Percentiles rank a stretch among this genome's conserved stretches.
Evolutionary conservation across 2,888 invertebrate species (phyloP).

Genomic region (Brachypalpus laphriformis): DNA sequence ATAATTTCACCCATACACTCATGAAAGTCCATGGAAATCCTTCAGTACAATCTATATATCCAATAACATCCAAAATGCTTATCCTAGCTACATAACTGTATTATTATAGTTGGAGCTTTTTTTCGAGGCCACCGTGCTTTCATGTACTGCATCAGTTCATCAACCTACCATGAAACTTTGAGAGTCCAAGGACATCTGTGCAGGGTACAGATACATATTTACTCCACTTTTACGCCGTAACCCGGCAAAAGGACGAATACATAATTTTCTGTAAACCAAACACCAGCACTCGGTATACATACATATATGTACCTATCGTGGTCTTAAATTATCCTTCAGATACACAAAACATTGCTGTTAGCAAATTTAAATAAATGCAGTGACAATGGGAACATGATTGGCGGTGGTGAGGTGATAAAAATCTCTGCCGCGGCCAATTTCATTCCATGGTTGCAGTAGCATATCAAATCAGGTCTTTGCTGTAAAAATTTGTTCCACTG

Average conservation of each 20-base stretch:
- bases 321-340: slow-evolving; percentile 38
- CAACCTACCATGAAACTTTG: slow-evolving; percentile 76
- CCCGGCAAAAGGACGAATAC: slow-evolving; percentile 58
- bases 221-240: slow-evolving; percentile 59
- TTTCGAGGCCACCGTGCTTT: slow-evolving; percentile 71
- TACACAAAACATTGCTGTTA: background rate
- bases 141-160: slow-evolving; percentile 57
- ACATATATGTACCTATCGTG: background rate
- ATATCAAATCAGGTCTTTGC: slow-evolving; percentile 32
- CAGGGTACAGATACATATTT: slow-evolving; percentile 60
- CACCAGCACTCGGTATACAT: background rate
- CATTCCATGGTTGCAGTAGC: slow-evolving; percentile 32
- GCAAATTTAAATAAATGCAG: background rate
- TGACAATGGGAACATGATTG: slow-evolving; percentile 13
- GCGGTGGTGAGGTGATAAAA: background rate
- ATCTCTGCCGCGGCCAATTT: slow-evolving; percentile 26
- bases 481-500: slow-evolving; percentile 31
- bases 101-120: slow-evolving; percentile 53
- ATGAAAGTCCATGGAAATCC: slow-evolving; percentile 53
- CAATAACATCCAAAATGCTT: slow-evolving; percentile 66
- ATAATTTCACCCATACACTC: background rate
- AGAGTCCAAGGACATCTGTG: slow-evolving; percentile 77
- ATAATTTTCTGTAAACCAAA: background rate
- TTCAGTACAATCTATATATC: slow-evolving; percentile 64
- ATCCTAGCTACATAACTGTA: slow-evolving; percentile 46